phyloP scores from a whole-genome alignment of 1,140 invertebrate species.

The Orchesella cincta region DNA sequence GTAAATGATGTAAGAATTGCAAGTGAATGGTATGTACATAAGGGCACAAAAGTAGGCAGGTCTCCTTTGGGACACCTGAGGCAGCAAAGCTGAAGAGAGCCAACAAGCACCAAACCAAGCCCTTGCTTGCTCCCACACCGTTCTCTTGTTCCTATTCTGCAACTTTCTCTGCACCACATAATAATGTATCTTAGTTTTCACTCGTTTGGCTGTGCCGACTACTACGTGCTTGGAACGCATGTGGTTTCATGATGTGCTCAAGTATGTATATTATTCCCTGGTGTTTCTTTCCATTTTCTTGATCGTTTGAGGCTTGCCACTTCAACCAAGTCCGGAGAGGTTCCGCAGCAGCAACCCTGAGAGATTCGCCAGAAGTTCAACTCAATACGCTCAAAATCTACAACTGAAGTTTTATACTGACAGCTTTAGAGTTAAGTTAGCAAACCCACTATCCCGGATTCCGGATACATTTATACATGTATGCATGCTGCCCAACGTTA shows the following conservation, averaged over 20 bases:
- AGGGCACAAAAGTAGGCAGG: background rate
- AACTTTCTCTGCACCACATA: background rate
- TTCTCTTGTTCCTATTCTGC: background rate
- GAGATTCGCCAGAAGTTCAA: background rate
- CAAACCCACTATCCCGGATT: background rate
- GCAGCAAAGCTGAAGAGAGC: background rate
- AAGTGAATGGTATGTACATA: background rate
- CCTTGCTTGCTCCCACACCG: background rate
- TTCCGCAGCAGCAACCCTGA: background rate
- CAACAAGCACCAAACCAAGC: background rate
- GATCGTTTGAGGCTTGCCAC: constrained; percentile 19
- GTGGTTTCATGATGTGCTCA: constrained; percentile 11
- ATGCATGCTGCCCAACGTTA: background rate
- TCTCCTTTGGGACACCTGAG: constrained; percentile 6
- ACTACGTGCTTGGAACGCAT: background rate
- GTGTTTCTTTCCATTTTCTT: background rate
- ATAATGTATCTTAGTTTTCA: background rate
- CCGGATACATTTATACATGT: no score
- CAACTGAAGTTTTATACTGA: background rate
- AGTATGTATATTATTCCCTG: constrained; percentile 26
- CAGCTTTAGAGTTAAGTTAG: background rate
- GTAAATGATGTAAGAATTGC: background rate
- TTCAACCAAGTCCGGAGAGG: background rate
- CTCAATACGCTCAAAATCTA: background rate
- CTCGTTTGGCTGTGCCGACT: background rate